Percentiles rank a stretch among this genome's conserved stretches.
Evolutionary conservation across 2,113 vertebrate species (phyloP).

Genomic region (Ursus arctos): DNA sequence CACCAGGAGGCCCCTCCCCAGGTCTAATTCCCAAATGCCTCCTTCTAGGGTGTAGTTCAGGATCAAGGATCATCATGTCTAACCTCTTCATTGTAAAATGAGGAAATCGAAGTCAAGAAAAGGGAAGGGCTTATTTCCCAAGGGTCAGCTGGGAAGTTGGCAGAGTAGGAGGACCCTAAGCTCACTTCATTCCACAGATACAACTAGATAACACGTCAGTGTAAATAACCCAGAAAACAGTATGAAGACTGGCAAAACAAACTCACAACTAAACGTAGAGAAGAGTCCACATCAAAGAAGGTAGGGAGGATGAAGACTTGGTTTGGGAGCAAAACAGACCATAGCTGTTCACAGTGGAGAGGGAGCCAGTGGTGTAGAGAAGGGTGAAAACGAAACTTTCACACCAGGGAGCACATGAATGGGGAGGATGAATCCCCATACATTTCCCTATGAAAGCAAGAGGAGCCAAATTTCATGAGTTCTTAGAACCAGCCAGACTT

Average conservation of each 20-base stretch:
- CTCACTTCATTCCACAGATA: background rate
- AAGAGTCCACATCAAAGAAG: background rate
- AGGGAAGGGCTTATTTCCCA: background rate
- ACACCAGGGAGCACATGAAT: background rate
- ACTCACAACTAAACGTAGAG: background rate
- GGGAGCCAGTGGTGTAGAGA: background rate
- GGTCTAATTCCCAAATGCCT: background rate
- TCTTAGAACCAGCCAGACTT: background rate
- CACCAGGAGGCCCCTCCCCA: background rate
- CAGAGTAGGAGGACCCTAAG: background rate
- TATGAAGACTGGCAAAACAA: background rate
- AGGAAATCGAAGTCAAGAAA: constrained; percentile 7
- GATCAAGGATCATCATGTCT: background rate
- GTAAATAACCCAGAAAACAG: background rate
- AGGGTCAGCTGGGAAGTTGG: background rate
- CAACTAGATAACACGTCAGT: background rate
- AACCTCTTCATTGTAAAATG: background rate
- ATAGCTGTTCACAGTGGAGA: background rate
- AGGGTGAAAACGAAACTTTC: background rate
- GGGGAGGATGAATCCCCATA: background rate
- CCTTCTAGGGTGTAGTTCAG: background rate
- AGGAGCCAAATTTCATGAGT: background rate
- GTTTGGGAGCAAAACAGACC: background rate
- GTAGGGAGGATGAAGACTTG: background rate
- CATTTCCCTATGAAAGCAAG: background rate